Conservation (phyloP, 2,797 vertebrate genomes). For the Bryconaethiops microstoma region DNA sequence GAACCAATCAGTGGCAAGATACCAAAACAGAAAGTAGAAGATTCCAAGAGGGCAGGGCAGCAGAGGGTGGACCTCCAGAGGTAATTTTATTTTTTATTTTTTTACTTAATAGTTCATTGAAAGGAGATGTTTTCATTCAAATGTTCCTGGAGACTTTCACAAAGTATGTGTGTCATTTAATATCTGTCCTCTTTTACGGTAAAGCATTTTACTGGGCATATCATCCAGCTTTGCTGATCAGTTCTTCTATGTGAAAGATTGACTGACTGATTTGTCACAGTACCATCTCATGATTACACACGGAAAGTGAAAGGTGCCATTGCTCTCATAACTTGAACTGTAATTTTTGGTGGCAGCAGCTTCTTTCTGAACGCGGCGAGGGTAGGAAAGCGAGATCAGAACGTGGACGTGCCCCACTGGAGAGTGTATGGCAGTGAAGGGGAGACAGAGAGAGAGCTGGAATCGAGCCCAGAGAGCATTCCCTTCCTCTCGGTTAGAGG, state of each 20-base stretch:
- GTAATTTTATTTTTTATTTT: conserved; percentile 68
- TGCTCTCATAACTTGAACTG: neutral
- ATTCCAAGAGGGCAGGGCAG: conserved; percentile 88
- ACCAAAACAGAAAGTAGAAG: conserved; percentile 88
- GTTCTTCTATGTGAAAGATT: neutral
- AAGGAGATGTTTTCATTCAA: too few species aligned
- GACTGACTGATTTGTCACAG: neutral
- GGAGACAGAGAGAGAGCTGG: conserved; percentile 77
- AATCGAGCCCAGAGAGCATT: conserved; percentile 77
- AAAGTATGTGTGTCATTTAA: too few species aligned
- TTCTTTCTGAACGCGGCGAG: conserved; percentile 37
- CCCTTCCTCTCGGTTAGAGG: conserved; percentile 54
- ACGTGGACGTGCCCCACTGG: conserved; percentile 29
- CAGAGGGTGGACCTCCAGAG: conserved; percentile 98
- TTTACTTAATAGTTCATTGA: too few species aligned
- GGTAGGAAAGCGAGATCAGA: conserved; percentile 6
- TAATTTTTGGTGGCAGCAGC: conserved; percentile 25
- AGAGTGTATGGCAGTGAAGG: conserved; percentile 78
- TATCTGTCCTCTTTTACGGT: too few species aligned
- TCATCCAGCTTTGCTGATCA: too few species aligned
- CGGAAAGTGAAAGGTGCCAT: neutral
- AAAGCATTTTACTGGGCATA: too few species aligned
- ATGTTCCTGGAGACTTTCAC: too few species aligned
- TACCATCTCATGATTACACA: neutral
- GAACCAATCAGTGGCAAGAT: conserved; percentile 92